phyloP scores from a whole-genome alignment of 2,113 vertebrate genomes.

The Andinoacara biseriatus region DNA sequence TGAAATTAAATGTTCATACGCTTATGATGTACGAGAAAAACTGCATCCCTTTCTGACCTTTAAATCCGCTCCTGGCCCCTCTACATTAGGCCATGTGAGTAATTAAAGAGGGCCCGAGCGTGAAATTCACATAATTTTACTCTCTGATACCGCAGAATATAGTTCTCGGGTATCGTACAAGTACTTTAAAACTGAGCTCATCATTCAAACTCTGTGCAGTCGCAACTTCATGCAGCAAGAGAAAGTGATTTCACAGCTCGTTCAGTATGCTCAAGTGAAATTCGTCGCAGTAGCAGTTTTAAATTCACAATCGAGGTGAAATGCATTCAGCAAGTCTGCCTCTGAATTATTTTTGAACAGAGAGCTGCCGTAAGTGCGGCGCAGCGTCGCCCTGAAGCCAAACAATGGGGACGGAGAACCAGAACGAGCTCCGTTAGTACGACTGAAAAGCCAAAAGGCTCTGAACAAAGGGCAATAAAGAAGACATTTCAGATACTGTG shows the following conservation, averaged over 20 bases:
- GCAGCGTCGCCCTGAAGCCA: conserved; percentile 27
- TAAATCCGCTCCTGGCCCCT: neutral
- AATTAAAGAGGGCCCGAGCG: too few species aligned
- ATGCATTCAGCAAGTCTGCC: neutral
- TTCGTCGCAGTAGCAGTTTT: neutral
- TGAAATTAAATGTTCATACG: too few species aligned
- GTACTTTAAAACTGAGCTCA: neutral
- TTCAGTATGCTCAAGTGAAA: neutral
- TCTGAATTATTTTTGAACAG: neutral
- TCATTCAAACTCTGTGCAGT: too few species aligned
- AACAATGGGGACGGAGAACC: conserved; percentile 63
- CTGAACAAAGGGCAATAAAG: neutral
- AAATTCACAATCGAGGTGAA: neutral
- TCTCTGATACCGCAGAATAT: too few species aligned
- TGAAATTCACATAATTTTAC: neutral
- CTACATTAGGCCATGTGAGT: neutral
- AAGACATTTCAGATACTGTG: neutral
- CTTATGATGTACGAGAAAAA: neutral
- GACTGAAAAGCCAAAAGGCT: neutral
- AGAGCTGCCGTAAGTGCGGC: conserved; percentile 34
- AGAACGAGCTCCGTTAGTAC: conserved; percentile 30
- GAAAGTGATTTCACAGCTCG: neutral
- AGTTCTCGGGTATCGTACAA: neutral
- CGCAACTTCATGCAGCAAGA: neutral
- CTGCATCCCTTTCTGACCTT: neutral